These are phyloP conservation scores for Myotis pilosus DNA, from an alignment of 2,797 vertebrate species.

Conservation along the genomic window DNA sequence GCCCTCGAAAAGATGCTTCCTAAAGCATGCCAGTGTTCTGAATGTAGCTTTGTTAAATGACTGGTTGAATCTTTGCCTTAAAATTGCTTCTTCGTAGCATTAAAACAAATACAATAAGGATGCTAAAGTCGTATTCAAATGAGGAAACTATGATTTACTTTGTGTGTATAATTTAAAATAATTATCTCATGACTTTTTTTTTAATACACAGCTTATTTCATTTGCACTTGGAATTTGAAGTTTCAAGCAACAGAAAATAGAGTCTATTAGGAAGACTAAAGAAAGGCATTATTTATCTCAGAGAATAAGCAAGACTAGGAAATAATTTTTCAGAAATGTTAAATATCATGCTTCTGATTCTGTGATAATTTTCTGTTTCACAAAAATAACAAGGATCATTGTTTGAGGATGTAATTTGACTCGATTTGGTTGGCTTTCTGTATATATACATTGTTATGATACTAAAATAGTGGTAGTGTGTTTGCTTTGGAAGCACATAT, in stretches of 20 bases:
- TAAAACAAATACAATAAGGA: slow-evolving; percentile 18
- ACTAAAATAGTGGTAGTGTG: background rate
- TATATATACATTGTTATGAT: background rate
- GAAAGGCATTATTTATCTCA: background rate
- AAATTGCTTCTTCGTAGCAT: background rate
- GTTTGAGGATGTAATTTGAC: background rate
- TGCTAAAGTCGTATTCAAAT: background rate
- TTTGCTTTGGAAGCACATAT: background rate
- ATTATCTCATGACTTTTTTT: slow-evolving; percentile 27
- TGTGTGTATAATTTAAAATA: background rate
- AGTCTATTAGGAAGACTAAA: background rate
- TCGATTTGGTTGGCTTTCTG: background rate
- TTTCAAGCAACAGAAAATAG: slow-evolving; percentile 46
- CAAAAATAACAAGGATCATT: background rate
- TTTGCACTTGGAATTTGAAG: background rate
- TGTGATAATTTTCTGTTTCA: background rate
- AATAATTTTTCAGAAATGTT: slow-evolving; percentile 13
- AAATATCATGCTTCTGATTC: slow-evolving; percentile 17
- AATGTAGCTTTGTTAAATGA: slow-evolving; percentile 46
- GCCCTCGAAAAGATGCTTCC: slow-evolving; percentile 10
- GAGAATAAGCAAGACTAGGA: background rate
- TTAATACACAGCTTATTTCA: slow-evolving; percentile 31
- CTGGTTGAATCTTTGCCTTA: slow-evolving; percentile 34
- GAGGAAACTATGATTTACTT: slow-evolving; percentile 32
- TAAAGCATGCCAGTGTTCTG: slow-evolving; percentile 41